Conservation (phyloP, 1,140 invertebrate genomes). For the Polypedilum pembai region DNA sequence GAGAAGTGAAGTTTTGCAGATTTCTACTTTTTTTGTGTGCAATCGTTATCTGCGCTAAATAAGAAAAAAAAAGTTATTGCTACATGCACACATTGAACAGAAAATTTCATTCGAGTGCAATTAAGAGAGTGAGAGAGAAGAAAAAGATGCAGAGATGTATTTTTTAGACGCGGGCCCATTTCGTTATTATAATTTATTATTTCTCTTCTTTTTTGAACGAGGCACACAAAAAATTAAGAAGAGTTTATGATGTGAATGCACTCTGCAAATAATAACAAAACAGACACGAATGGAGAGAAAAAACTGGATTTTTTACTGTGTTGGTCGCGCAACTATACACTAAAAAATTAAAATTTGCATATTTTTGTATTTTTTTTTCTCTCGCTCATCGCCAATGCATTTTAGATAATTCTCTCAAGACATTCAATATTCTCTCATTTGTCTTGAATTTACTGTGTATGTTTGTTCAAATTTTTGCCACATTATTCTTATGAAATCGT, state of each 20-base stretch:
- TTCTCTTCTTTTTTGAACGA: background rate
- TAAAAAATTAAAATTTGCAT: background rate
- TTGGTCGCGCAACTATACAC: background rate
- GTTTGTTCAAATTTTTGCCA: no score
- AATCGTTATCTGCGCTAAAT: conserved; percentile 1
- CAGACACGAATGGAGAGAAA: background rate
- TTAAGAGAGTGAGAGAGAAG: background rate
- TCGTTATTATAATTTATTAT: conserved; percentile 20
- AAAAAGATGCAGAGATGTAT: conserved; percentile 7
- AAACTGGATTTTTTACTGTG: conserved; percentile 2
- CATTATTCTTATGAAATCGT: no score
- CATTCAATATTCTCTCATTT: background rate
- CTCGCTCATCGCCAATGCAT: background rate
- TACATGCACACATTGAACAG: background rate
- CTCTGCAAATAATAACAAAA: conserved; percentile 18
- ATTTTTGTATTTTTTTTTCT: background rate
- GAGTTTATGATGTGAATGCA: conserved; percentile 10
- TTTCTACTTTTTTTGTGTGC: background rate
- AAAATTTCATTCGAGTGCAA: background rate
- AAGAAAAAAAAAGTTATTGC: background rate
- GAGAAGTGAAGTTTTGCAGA: background rate
- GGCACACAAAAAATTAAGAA: background rate
- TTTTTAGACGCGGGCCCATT: conserved; percentile 4
- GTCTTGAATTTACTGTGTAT: no score
- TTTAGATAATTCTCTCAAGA: conserved; percentile 13